A percentile compares a stretch with the other conserved stretches of the same genome.
Evolutionary conservation across 2,797 vertebrate genomes (phyloP).

Genomic region (Craterocephalus amniculus): DNA sequence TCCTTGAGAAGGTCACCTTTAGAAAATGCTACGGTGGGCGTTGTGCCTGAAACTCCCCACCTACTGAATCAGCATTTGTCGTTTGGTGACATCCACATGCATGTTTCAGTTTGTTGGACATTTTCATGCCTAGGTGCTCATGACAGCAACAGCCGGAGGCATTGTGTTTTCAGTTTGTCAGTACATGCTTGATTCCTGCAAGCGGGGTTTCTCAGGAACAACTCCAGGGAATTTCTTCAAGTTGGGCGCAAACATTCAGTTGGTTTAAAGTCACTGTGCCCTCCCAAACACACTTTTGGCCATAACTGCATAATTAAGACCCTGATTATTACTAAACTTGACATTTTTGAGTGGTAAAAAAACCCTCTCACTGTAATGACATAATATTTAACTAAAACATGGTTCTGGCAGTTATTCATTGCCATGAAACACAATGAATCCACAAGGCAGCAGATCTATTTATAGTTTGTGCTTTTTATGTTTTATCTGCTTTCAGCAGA

Average conservation of each 20-base stretch:
- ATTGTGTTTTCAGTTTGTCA: neutral
- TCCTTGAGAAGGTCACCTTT: conserved; percentile 72
- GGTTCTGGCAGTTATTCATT: neutral
- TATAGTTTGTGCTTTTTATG: neutral
- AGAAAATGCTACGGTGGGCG: conserved; percentile 56
- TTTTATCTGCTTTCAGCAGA: neutral
- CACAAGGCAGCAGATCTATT: neutral
- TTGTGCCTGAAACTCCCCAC: conserved; percentile 41
- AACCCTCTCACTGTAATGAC: neutral
- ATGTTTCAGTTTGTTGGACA: conserved; percentile 32
- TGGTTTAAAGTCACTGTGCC: neutral
- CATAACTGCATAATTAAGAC: neutral
- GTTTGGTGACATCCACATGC: conserved; percentile 27
- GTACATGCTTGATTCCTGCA: neutral
- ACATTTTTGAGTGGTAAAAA: neutral
- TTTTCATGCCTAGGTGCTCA: conserved; percentile 14
- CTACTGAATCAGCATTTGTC: conserved; percentile 55
- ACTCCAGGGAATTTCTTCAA: neutral
- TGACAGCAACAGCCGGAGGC: neutral
- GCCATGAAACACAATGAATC: neutral
- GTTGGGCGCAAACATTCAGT: neutral
- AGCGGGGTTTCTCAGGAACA: neutral
- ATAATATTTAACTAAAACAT: neutral
- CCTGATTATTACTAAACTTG: neutral
- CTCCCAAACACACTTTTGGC: neutral